Evolutionary conservation across 2,113 vertebrate species (phyloP), one percentile per base, ranked within the genome.

Genomic region (Trochalopteron elliotii): DNA sequence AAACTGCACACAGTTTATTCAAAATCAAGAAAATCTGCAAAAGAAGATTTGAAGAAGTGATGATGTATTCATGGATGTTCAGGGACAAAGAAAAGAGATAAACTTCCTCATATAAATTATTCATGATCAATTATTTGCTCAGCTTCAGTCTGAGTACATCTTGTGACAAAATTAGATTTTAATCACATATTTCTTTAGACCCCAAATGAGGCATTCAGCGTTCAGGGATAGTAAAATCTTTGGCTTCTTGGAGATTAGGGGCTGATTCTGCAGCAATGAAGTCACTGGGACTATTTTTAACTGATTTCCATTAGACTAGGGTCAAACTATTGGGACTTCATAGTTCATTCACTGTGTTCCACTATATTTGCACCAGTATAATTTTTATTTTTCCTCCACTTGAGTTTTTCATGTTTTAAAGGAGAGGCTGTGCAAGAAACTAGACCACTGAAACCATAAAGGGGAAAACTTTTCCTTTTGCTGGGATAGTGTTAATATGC

Each of bases 121-220:
- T 96, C 90, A 96, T 95, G 90, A 87, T 90, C 85, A 87, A 82
- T 95, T 97, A 95, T 95, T 95, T 97, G 37, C 85, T 94, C 82
- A 68, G 74, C 82, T 95, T 95, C 84, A 90, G 78, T 76, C 69
- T 72, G 57, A 94, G 88, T 94, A 90, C 92, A 79, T 92, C 70
- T 85, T 93, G 83, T 94, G 90, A 96, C 86, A 90, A 93, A 96
- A 95, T 95, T 95, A 95, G 92, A 97, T 94, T 95, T 97, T 96
- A 97, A 97, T 96, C 83, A 95, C 71, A 95, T 88, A 93, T 93
- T 96, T 95, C 88, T 94, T 94, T 92, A 93, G 91, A 88, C 86
- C 83, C 39, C 79, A 96, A 93, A 95, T 93, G 90, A 95, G 71
- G 53, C 83, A 92, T 95, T 96, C 74, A 87, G 78, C 81, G 93